Evolutionary conservation across 2,797 vertebrate genomes (phyloP).

Genomic region (Phrynocephalus vlangalii): DNA sequence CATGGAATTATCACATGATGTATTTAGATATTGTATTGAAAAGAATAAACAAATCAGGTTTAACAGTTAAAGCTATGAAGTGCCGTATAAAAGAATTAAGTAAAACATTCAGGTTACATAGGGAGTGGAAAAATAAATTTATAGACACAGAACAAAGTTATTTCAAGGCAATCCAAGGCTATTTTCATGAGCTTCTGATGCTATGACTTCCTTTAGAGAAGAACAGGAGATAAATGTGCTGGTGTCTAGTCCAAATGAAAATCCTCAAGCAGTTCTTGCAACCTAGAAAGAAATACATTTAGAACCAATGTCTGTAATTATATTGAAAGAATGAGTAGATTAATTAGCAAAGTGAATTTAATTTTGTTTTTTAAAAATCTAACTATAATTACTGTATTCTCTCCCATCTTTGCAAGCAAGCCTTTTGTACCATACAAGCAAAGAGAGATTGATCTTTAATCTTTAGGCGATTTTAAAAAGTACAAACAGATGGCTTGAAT

Average conservation of each 20-base stretch:
- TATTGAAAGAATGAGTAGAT: neutral
- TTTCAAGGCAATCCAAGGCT: neutral
- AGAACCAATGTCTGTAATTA: neutral
- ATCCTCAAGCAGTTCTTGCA: slow-evolving; percentile 44
- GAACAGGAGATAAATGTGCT: slow-evolving; percentile 5
- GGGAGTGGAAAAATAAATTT: neutral
- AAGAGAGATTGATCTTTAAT: neutral
- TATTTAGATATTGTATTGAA: too few relatives aligned
- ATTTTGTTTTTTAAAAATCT: neutral
- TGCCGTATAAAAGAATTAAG: too few relatives aligned
- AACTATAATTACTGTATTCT: neutral
- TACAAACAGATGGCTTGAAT: too few relatives aligned
- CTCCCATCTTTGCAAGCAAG: neutral
- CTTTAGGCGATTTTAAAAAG: neutral
- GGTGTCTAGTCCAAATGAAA: slow-evolving; percentile 56
- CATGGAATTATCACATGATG: too few relatives aligned
- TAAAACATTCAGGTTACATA: too few relatives aligned
- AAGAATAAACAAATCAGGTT: too few relatives aligned
- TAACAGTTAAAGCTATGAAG: too few relatives aligned
- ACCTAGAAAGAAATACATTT: slow-evolving; percentile 45
- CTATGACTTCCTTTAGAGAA: neutral
- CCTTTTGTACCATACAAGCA: neutral
- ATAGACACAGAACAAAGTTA: neutral
- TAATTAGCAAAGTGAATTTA: neutral
- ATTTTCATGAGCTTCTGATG: neutral